Conservation (phyloP, 2,888 invertebrate genomes). For the Brenthis hecate region DNA sequence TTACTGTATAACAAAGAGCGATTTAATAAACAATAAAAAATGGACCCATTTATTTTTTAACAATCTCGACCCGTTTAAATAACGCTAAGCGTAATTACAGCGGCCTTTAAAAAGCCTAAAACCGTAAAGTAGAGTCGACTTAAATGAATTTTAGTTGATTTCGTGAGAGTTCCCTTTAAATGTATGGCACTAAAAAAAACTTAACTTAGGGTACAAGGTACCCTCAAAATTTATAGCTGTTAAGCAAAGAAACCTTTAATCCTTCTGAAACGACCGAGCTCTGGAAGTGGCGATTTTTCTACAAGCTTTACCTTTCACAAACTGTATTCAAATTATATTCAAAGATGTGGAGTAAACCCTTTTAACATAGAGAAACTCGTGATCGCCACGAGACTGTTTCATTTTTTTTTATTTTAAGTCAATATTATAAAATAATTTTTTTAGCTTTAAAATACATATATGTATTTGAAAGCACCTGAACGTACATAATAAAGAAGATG, state of each 20-base stretch:
- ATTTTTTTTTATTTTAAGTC: too few species aligned
- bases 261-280: background rate
- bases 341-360: background rate
- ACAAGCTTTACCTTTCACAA: background rate
- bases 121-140: slow-evolving; percentile 21
- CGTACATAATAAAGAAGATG: slow-evolving; percentile 42
- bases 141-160: slow-evolving; percentile 60
- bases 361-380: background rate
- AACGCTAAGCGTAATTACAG: slow-evolving; percentile 44
- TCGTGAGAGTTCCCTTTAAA: slow-evolving; percentile 61
- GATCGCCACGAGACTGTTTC: too few species aligned
- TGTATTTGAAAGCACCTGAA: too few species aligned
- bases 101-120: slow-evolving; percentile 40
- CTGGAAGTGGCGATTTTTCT: background rate
- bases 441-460: too few species aligned
- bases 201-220: slow-evolving; percentile 45
- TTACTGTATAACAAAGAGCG: slow-evolving; percentile 26
- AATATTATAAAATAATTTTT: too few species aligned
- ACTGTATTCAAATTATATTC: background rate
- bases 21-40: slow-evolving; percentile 37
- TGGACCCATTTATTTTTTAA: slow-evolving; percentile 32
- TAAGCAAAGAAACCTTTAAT: slow-evolving; percentile 25
- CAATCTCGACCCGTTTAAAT: slow-evolving; percentile 35
- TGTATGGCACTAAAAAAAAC: slow-evolving; percentile 57
- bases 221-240: slow-evolving; percentile 55